These are phyloP conservation scores for Chydorus sphaericus DNA, from an alignment of 2,888 invertebrate genomes.

Conservation along the genomic window DNA sequence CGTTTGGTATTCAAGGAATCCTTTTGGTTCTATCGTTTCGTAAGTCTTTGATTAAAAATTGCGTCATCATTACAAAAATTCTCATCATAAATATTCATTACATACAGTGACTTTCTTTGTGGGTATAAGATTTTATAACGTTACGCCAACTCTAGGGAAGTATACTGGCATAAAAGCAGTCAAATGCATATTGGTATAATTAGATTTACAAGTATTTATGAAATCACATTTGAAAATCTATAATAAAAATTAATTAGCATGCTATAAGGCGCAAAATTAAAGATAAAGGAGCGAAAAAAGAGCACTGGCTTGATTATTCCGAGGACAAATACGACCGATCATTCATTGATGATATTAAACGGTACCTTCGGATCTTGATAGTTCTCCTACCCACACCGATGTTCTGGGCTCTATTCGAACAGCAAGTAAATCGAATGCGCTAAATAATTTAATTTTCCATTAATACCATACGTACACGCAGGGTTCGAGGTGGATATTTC, in stretches of 20 bases:
- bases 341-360: conserved; percentile 65
- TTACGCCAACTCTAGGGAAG: too few relatives aligned
- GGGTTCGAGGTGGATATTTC: conserved; percentile 84
- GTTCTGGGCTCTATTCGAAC: conserved; percentile 97
- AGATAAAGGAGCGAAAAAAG: conserved; percentile 31
- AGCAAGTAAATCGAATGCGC: conserved; percentile 65
- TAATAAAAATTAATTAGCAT: conserved; percentile 28
- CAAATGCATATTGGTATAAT: conserved; percentile 58
- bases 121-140: conserved; percentile 60
- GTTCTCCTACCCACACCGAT: conserved; percentile 80
- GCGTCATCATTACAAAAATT: too few relatives aligned
- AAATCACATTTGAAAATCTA: too few relatives aligned
- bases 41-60: conserved; percentile 31
- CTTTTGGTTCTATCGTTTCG: conserved; percentile 69
- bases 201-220: too few relatives aligned
- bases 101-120: not conserved
- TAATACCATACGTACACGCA: conserved; percentile 24
- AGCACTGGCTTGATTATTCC: conserved; percentile 86
- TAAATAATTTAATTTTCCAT: conserved; percentile 2
- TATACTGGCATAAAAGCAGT: conserved; percentile 58
- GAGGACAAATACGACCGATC: conserved; percentile 53
- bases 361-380: conserved; percentile 54
- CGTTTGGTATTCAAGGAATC: conserved; percentile 77
- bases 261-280: conserved; percentile 24
- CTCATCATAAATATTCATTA: too few relatives aligned